Base-by-base conservation (phyloP, 2,888 invertebrate genomes). In the Disparrhopalites patrizii region DNA sequence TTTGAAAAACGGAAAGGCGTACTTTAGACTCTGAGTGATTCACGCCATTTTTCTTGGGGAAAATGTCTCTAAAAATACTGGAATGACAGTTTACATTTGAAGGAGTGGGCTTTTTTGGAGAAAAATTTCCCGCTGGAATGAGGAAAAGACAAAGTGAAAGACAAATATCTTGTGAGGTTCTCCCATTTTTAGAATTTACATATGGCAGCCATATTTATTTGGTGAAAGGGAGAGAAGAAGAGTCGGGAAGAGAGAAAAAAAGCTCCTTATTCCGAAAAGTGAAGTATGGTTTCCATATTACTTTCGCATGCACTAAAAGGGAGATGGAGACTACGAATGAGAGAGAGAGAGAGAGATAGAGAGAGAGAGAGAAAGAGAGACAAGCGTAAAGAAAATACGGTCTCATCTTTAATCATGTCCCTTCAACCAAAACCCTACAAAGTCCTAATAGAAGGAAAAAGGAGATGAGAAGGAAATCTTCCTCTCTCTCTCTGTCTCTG, bases 131-230 rank as follows among this genome's bases (percentile, higher is more conserved):
- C 4, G 43, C 8, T 27, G 23, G 23, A 50, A 25, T 50, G 23
- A 10, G 27, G 50, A 25, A 27, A 23, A 36, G 27, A 50, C 23
- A 50, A 23, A 25, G 10, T 25, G 18, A 20, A 20, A 13, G 50
- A 13, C 18, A 20, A 20, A 36, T 51, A 13, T 51, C 25, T 51
- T n/a, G 27, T 27, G n/a, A 60, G 25, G 57, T 40, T 31, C 57
- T 60, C 47, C 47, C 60, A 31, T 47, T 60, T n/a, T 58, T 58
- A 36, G 25, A 58, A 58, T 40, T 60, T 60, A 60, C 60, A 60
- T 47, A 60, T 60, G 60, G 60, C 60, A 60, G 60, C 60, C 60
- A 60, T 60, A 60, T 60, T 60, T 33, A 27, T 20, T 15, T n/a
- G n/a, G n/a, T n/a, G n/a, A n/a, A 8, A 52, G 8, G 25, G 33